Conservation (phyloP, 1,140 invertebrate genomes). For the Pseudomyrmex dendroicus region DNA sequence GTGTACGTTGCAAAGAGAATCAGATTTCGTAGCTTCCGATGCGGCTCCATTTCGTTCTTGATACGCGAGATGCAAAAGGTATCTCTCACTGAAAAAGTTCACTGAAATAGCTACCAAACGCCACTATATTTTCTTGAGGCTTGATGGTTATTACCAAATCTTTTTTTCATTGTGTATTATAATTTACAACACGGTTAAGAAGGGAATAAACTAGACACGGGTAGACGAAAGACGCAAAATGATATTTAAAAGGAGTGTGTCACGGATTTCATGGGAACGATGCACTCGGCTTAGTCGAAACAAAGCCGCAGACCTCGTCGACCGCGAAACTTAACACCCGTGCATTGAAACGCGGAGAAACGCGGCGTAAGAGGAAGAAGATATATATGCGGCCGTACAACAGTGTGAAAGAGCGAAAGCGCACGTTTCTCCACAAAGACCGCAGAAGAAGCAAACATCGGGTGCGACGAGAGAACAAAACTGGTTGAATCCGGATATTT, state of each 20-base stretch:
- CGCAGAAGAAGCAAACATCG: not conserved
- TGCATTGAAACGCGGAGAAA: slow-evolving; percentile 70
- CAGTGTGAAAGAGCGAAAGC: slow-evolving; percentile 17
- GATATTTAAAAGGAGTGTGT: slow-evolving; percentile 53
- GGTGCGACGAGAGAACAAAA: not conserved
- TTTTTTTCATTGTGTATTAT: too few relatives aligned
- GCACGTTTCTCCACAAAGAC: not conserved
- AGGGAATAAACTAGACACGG: slow-evolving; percentile 12
- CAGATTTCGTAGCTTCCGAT: not conserved
- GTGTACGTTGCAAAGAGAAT: not conserved
- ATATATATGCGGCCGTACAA: slow-evolving; percentile 18
- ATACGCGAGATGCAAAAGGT: not conserved
- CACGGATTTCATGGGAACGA: slow-evolving; percentile 73
- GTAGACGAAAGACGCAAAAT: slow-evolving; percentile 19
- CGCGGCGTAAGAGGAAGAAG: slow-evolving; percentile 19
- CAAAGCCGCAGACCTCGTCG: slow-evolving; percentile 75
- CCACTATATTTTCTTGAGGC: too few relatives aligned
- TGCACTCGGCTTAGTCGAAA: slow-evolving; percentile 70
- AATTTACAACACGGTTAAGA: slow-evolving; percentile 7
- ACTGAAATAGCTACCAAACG: not conserved
- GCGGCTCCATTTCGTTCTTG: not conserved
- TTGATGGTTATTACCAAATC: too few relatives aligned
- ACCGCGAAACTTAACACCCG: slow-evolving; percentile 80
- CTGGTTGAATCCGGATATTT: slow-evolving; percentile 45
- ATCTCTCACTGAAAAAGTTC: not conserved